Evolutionary conservation across 2,113 vertebrate species (phyloP), one percentile per base, ranked within the genome.

Genomic region (Noturus placidus): DNA sequence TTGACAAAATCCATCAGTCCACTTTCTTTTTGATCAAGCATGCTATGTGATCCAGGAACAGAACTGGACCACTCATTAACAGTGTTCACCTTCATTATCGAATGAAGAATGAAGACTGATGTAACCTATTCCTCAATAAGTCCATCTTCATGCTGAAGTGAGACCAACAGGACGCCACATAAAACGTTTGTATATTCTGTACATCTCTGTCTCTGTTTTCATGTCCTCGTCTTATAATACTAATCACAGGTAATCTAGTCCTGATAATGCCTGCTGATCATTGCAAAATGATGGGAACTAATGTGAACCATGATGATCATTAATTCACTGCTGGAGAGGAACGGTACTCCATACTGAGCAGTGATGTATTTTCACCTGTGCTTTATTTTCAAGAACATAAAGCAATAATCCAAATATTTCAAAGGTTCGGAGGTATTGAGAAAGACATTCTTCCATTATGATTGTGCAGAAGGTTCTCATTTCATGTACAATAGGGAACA

Each of bases 271-370:
- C 93, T 87, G 87, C 91, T 88, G 92, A 93, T 93, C 87, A 86
- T 89, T 93, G 93, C 90, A 93, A 93, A 94, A 94, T 89, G 91
- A 91, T 92, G 91, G 93, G 93, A 95, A 94, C 95, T 95, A 95
- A 95, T 93, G 88, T 90, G 87, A 90, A 92, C 92, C 94, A 95
- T 93, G 90, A 63, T 85, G 5, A 86, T 91, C 89, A 89, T 90
- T 89, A 91, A 90, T 86, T 63, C 54, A 54, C 76, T 83, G 80
- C 87, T 85, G 69, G 14, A 91, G 85, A 83, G 85, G 91, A 87
- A 88, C 52, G 80, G 0, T 65, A 61, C 87, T 63, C 77, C 56
- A 72, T 84, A 80, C 38, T 74, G 65, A 84, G 80, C 22, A 42
- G 30, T 78, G 82, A 67, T 82, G 87, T 82, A 67, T 87, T 86